These are phyloP conservation scores for Xiphophorus birchmanni DNA, from an alignment of 2,797 vertebrate genomes.

Conservation along the genomic window DNA sequence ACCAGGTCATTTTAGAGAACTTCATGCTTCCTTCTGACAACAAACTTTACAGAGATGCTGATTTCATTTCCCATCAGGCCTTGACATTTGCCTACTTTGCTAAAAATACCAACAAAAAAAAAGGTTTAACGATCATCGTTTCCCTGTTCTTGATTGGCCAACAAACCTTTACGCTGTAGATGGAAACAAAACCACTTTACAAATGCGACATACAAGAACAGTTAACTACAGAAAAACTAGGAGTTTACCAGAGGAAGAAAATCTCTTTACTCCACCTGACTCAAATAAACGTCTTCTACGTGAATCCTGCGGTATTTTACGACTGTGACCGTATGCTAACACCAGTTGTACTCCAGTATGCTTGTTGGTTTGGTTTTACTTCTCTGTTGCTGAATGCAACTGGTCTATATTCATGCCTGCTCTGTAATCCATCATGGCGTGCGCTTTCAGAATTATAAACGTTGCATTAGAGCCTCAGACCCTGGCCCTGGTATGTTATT, in stretches of 20 bases:
- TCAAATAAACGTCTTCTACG: not conserved
- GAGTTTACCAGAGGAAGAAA: not conserved
- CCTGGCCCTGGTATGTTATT: conserved; percentile 42
- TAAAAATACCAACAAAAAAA: not conserved
- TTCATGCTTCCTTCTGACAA: not conserved
- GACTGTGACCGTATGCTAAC: conserved; percentile 6
- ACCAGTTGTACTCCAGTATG: not conserved
- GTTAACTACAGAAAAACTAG: not conserved
- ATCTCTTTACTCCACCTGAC: not conserved
- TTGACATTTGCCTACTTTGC: not conserved
- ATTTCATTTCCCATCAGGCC: not conserved
- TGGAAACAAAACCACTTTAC: not conserved
- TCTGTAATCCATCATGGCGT: conserved; percentile 16
- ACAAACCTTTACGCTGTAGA: not conserved
- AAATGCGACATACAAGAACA: not conserved
- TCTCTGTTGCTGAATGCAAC: conserved; percentile 4
- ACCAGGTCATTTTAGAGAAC: not conserved
- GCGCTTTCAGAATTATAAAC: conserved; percentile 12
- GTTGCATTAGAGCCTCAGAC: not conserved
- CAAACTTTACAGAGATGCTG: not conserved
- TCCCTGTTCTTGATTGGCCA: not conserved
- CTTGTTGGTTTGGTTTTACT: conserved; percentile 15
- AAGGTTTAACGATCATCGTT: not conserved
- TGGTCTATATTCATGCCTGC: conserved; percentile 16
- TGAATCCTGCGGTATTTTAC: not conserved